Percentiles rank a stretch among this genome's conserved stretches.
phyloP scores from a whole-genome alignment of 2,113 vertebrate genomes.

The Colaptes auratus region DNA sequence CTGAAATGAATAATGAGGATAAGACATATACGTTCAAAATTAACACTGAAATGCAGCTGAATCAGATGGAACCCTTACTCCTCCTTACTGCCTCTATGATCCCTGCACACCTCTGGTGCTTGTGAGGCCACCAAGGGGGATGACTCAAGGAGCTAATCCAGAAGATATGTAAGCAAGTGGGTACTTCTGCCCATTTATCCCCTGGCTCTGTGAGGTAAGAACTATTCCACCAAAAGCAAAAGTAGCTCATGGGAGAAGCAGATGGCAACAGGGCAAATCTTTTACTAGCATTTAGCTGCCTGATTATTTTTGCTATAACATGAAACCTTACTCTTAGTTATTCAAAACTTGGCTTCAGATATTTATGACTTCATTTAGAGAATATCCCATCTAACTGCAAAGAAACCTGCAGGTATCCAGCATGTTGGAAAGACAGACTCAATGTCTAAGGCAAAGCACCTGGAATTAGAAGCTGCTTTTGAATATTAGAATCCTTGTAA shows the following conservation, averaged over 20 bases:
- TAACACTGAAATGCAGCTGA: not conserved
- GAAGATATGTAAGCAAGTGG: not conserved
- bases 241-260: not conserved
- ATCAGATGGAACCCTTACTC: not conserved
- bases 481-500: not conserved
- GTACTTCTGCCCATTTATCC: not conserved
- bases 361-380: not conserved
- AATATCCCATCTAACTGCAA: not conserved
- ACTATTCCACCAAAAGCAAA: not conserved
- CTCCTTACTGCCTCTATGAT: not conserved
- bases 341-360: not conserved
- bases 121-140: not conserved
- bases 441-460: not conserved
- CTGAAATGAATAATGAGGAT: not conserved
- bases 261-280: not conserved
- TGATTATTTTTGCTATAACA: not conserved
- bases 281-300: not conserved
- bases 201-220: not conserved
- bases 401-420: not conserved
- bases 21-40: not conserved
- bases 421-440: not conserved
- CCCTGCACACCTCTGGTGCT: not conserved
- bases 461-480: conserved; percentile 13
- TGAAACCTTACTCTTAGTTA: not conserved
- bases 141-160: not conserved